These are phyloP conservation scores for Agapornis roseicollis DNA, from an alignment of 2,113 vertebrate species.

Conservation along the genomic window DNA sequence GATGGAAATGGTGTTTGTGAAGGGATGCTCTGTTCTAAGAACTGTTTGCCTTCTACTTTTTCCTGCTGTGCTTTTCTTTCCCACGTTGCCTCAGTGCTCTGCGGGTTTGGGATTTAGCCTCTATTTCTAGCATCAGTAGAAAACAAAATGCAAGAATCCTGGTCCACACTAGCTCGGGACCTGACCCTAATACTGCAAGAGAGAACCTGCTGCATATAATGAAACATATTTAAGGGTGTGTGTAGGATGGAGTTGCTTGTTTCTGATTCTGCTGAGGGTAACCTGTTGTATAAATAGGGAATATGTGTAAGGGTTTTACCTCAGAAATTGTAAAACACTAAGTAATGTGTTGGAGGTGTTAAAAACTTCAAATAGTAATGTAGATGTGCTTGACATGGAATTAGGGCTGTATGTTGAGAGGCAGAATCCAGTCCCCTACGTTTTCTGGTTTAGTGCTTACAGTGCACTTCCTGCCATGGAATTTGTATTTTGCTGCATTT, in stretches of 20 bases:
- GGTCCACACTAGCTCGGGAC: not conserved
- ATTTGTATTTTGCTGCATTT: not conserved
- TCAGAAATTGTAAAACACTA: not conserved
- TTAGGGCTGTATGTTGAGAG: not conserved
- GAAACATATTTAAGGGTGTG: not conserved
- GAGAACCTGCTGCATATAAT: not conserved
- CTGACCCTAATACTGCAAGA: not conserved
- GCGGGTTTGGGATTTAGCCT: not conserved
- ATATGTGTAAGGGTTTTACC: not conserved
- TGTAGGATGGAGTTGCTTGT: too few relatives aligned
- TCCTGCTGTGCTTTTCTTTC: not conserved
- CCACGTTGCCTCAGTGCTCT: not conserved
- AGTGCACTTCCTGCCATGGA: not conserved
- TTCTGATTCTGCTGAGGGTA: not conserved
- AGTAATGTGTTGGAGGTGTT: not conserved
- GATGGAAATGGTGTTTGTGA: conserved; percentile 30
- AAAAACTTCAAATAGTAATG: not conserved
- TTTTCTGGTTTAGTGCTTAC: not conserved
- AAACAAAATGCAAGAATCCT: not conserved
- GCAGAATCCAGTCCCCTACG: too few relatives aligned
- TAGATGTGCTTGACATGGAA: not conserved
- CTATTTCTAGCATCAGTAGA: not conserved
- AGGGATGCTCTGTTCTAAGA: conserved; percentile 10
- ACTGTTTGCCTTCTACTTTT: not conserved
- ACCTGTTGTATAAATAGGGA: not conserved